phyloP scores from a whole-genome alignment of 2,113 vertebrate genomes.

The Sceloporus tristichus region DNA sequence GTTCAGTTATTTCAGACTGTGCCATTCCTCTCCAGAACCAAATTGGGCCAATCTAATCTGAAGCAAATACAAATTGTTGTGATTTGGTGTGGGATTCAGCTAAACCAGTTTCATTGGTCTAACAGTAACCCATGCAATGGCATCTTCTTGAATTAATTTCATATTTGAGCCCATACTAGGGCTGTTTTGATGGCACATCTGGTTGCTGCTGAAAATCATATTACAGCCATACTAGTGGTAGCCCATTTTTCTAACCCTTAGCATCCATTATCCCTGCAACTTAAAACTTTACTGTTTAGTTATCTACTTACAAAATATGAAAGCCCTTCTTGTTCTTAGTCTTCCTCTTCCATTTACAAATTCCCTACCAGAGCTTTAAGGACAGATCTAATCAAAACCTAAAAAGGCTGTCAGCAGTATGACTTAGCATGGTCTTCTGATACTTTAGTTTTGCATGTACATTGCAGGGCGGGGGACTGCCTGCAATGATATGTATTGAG shows the following conservation, averaged over 20 bases:
- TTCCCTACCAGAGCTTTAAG: background rate
- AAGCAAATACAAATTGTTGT: too few species aligned
- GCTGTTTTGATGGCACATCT: too few species aligned
- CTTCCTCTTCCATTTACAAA: background rate
- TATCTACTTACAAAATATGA: background rate
- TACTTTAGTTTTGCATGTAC: slow-evolving; percentile 3
- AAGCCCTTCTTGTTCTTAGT: background rate
- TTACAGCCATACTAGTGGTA: background rate
- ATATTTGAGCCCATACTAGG: background rate
- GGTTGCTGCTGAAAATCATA: background rate
- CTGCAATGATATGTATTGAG: slow-evolving; percentile 12
- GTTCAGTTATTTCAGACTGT: too few species aligned
- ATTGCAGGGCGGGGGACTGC: background rate
- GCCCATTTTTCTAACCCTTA: background rate
- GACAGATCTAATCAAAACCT: background rate
- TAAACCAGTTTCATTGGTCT: too few species aligned
- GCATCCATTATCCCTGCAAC: background rate
- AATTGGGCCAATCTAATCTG: too few species aligned
- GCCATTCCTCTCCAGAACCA: too few species aligned
- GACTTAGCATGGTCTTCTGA: background rate
- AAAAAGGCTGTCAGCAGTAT: background rate
- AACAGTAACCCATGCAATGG: background rate
- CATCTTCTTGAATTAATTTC: background rate
- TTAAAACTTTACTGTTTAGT: background rate
- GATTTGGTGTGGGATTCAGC: too few species aligned